phyloP scores from a whole-genome alignment of 1,140 invertebrate genomes.

The Lycorma delicatula region DNA sequence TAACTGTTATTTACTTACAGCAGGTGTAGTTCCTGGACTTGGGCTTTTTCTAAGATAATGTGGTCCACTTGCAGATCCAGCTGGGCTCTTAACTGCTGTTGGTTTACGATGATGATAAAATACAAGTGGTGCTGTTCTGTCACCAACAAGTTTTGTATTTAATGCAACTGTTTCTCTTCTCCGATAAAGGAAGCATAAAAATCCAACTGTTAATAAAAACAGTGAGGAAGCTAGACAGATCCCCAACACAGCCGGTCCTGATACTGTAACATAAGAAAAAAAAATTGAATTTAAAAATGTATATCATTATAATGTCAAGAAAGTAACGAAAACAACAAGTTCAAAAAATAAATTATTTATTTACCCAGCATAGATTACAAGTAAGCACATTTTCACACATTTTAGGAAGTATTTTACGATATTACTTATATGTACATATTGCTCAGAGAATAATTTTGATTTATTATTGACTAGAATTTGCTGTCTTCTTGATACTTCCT shows the following conservation, averaged over 20 bases:
- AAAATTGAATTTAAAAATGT: too few species aligned
- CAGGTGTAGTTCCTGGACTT: slow-evolving; percentile 50
- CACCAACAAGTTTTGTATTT: slow-evolving; percentile 27
- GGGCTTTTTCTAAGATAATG: slow-evolving; percentile 84
- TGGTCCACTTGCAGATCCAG: slow-evolving; percentile 49
- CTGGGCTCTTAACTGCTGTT: slow-evolving; percentile 54
- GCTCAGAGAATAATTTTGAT: too few species aligned
- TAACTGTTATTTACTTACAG: slow-evolving; percentile 30
- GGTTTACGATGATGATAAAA: slow-evolving; percentile 53
- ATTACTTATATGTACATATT: too few species aligned
- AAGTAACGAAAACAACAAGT: too few species aligned
- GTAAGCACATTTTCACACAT: too few species aligned
- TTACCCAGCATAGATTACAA: too few species aligned
- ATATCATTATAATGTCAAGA: too few species aligned
- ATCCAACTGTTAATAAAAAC: slow-evolving; percentile 47
- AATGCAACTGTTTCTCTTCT: slow-evolving; percentile 34
- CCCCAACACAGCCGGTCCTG: slow-evolving; percentile 50
- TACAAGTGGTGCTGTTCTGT: slow-evolving; percentile 37
- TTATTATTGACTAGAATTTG: too few species aligned
- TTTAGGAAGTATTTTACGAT: too few species aligned
- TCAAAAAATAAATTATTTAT: too few species aligned
- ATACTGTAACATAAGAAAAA: slow-evolving; percentile 41
- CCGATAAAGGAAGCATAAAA: slow-evolving; percentile 50
- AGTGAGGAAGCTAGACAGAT: slow-evolving; percentile 49
- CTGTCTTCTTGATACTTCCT: too few species aligned